phyloP scores from a whole-genome alignment of 2,888 invertebrate genomes.

The Drosophila koepferae region DNA sequence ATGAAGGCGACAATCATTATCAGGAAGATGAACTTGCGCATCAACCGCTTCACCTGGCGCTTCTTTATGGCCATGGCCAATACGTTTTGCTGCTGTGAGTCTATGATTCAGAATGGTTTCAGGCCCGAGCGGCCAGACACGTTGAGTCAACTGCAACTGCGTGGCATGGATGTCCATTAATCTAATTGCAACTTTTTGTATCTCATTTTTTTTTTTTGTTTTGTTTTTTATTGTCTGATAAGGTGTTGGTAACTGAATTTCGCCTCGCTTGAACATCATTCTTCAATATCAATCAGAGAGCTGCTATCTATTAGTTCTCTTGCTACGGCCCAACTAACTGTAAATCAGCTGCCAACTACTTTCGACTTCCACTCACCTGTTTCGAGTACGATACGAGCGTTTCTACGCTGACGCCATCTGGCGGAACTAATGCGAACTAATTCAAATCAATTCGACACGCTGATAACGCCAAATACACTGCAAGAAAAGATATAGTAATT shows the following conservation, averaged over 20 bases:
- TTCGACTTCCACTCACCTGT: constrained; percentile 33
- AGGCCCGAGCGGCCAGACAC: neutral
- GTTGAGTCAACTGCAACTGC: constrained; percentile 37
- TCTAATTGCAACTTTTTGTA: constrained; percentile 43
- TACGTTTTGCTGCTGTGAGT: constrained; percentile 29
- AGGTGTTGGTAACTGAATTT: constrained; percentile 23
- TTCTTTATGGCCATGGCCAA: constrained; percentile 72
- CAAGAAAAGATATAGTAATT: neutral
- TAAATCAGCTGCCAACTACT: neutral
- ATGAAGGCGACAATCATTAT: constrained; percentile 54
- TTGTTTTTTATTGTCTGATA: constrained; percentile 34
- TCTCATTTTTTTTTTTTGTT: neutral
- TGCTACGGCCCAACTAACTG: constrained; percentile 8
- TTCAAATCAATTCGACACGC: neutral
- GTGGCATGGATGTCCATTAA: constrained; percentile 55
- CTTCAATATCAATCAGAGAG: constrained; percentile 61
- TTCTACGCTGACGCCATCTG: constrained; percentile 33
- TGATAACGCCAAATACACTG: constrained; percentile 18
- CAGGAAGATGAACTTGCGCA: constrained; percentile 65
- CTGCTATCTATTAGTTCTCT: constrained; percentile 28
- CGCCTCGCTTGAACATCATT: constrained; percentile 47
- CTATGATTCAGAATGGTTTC: constrained; percentile 34
- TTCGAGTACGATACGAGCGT: neutral
- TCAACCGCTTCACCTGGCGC: constrained; percentile 72
- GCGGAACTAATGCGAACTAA: constrained; percentile 7